Percentiles rank a stretch among this genome's conserved stretches.
Conservation (phyloP, 1,140 invertebrate species). For the Theocolax elegans region DNA sequence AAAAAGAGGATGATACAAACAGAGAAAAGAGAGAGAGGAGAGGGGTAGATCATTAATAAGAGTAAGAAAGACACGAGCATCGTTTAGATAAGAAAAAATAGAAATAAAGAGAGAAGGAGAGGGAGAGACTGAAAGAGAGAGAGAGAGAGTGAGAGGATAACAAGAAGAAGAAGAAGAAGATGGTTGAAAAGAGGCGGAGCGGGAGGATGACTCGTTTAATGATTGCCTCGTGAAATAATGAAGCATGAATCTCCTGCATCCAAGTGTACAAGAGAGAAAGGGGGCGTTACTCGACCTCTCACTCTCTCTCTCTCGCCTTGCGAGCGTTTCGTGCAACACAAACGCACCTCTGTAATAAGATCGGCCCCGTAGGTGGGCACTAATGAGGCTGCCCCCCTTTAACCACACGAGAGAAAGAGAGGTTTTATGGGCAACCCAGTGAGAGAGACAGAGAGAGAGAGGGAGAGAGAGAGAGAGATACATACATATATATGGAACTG, state of each 20-base stretch:
- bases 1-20: not conserved
- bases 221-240: conserved; percentile 62
- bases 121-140: not conserved
- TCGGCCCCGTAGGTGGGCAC: conserved; percentile 58
- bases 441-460: not conserved
- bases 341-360: conserved; percentile 50
- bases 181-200: conserved; percentile 48
- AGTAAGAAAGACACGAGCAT: conserved; percentile 39
- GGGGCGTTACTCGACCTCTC: conserved; percentile 46
- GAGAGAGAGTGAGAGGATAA: conserved; percentile 27
- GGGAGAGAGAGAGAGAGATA: conserved; percentile 28
- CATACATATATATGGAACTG: not conserved
- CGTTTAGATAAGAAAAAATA: conserved; percentile 34
- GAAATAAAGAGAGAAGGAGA: conserved; percentile 10
- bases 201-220: conserved; percentile 59
- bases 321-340: not conserved
- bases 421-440: conserved; percentile 7
- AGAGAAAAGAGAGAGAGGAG: conserved; percentile 13
- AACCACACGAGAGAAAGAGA: conserved; percentile 1
- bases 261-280: conserved; percentile 42
- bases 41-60: conserved; percentile 37
- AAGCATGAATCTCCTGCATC: no score
- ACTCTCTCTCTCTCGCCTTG: conserved; percentile 47
- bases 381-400: conserved; percentile 58
- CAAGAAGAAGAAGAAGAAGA: conserved; percentile 41